Evolutionary conservation across 2,888 invertebrate genomes (phyloP), one percentile per base, ranked within the genome.

Genomic region (Clistopyga incitator): DNA sequence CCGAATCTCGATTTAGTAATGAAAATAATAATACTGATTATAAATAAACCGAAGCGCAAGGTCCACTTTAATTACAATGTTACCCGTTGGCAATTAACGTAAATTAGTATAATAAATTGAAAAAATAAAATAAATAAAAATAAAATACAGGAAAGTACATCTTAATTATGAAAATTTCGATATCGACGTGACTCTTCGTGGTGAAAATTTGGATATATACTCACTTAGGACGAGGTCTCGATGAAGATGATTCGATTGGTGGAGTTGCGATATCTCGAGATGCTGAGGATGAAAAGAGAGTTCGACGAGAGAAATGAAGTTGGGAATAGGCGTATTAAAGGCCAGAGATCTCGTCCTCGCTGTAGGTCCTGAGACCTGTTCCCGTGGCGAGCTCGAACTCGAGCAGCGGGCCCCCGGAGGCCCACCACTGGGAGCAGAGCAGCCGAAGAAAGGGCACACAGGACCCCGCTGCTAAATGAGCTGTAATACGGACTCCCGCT

Each of bases 391-490:
- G 84, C 82, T 80, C 75, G 78, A 72, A 79, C 81, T 78, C 72
- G 81, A 61, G 54, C 47, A 78, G 77, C 64, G 70, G 65, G 64
- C 59, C 77, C 76, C 71, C 45, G 52, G 76, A 71, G 76, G 76
- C 81, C 67, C 59, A 64, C 81, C 72, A 68, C 78, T 78, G 78
- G 68, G 83, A 80, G 75, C 45, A 42, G 20, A 56, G 23, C 34
- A 65, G 65, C 88, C 88, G 89, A 89, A 90, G 90, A 90, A 89
- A 89, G 89, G 90, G 88, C 89, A 84, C 85, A 90, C 85, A 87
- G 91, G 91, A 91, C 87, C 92, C 92, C 90, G 92, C 92, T 93
- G 92, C 92, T 92, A 92, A 93, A 93, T 92, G 92, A 93, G 92
- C 92, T 92, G 92, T 92, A 92, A 92, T 92, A 91, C 88, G 91